These are phyloP conservation scores for Argyrosomus japonicus DNA, from an alignment of 2,113 vertebrate genomes.

Conservation along the genomic window DNA sequence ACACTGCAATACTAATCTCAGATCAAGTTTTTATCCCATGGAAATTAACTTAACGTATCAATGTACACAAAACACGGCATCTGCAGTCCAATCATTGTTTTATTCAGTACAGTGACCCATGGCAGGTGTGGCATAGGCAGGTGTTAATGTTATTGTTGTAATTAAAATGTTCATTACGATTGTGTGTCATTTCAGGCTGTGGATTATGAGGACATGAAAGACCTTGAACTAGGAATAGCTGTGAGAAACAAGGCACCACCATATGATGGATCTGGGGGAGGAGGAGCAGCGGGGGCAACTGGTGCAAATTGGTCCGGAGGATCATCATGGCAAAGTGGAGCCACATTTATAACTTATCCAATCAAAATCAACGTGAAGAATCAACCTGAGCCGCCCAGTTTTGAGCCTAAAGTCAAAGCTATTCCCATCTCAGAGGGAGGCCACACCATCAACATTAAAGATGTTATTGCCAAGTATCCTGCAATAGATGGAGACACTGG, in stretches of 20 bases:
- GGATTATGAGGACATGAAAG: conserved; percentile 88
- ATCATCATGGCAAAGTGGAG: conserved; percentile 3
- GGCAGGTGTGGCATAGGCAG: background rate
- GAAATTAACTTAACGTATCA: background rate
- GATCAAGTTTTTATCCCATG: no score
- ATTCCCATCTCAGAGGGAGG: conserved; percentile 81
- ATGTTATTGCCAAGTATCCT: conserved; percentile 81
- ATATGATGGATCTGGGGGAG: background rate
- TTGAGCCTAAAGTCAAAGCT: conserved; percentile 83
- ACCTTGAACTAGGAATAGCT: conserved; percentile 82
- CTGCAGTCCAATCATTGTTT: background rate
- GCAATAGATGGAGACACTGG: conserved; percentile 90
- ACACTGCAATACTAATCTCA: no score
- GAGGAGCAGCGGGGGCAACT: rapidly evolving
- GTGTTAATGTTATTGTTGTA: no score
- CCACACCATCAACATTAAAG: conserved; percentile 51
- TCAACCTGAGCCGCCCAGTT: conserved; percentile 86
- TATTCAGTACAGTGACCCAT: no score
- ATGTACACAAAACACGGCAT: background rate
- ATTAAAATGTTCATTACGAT: background rate
- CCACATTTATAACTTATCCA: conserved; percentile 71
- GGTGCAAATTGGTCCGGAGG: conserved; percentile 54
- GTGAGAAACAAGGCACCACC: conserved; percentile 84
- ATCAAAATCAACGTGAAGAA: conserved; percentile 87
- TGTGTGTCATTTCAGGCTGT: conserved; percentile 81